Evolutionary conservation across 2,797 vertebrate species (phyloP), one percentile per base, ranked within the genome.

Genomic region (Takifugu rubripes): DNA sequence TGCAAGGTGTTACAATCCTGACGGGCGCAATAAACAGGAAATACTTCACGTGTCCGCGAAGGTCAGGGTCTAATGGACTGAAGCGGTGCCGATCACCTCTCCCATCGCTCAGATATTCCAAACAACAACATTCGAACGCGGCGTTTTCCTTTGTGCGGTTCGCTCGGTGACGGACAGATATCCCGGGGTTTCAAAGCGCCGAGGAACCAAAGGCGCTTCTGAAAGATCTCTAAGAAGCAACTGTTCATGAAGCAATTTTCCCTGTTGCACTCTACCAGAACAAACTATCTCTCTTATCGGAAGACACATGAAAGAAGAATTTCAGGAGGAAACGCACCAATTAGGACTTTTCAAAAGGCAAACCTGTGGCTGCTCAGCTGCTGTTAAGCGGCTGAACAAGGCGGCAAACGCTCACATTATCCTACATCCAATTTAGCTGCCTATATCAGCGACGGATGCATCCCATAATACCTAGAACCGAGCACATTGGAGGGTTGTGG

Each of bases 301-400:
- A 53, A 57, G 25, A 27, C 52, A 46, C 50, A 55, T 49, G 47
- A 60, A 66, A 60, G 66, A 36, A 52, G 40, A 56, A 52, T 14
- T 59, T 66, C 65, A 74, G 47, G 60, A 26, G 50, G 43, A 68
- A 52, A 14, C 43, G 48, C 36, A 49, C 61, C 15, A 17, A 72
- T 57, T 65, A 51, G 71, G 60, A 61, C 26, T 16, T 8, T 49
- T 25, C 47, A 49, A 36, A 21, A 70, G 46, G 61, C 31, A 62
- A 54, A 79, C 70, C 64, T 73, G 74, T 70, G 58, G 66, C 66
- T 77, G 69, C 52, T 24, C 6, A 46, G 25, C 52, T 29, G 6
- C 24, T 54, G 25, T 29, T 26, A 58, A 72, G 72, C 61, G 46
- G 14, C 24, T 56, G 14, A 48, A 29, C 36, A 47, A 45, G 47